Percentiles rank a stretch among this genome's conserved stretches.
Evolutionary conservation across 2,113 vertebrate genomes (phyloP).

Genomic region (Cettia cetti): DNA sequence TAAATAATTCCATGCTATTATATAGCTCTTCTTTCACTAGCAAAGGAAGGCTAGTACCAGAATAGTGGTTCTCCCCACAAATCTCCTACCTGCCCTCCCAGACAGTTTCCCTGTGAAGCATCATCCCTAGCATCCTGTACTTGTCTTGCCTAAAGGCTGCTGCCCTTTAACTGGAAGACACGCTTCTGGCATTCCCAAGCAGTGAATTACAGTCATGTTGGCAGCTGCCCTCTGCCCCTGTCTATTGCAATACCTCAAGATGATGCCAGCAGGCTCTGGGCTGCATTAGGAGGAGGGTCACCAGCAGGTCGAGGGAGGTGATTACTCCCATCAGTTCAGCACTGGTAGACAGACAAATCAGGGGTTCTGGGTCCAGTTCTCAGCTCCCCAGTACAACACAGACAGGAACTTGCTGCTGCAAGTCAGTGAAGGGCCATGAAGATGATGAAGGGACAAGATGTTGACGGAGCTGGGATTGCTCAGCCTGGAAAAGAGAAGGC

Average conservation of each 20-base stretch:
- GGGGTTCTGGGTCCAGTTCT: not conserved
- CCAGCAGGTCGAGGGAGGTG: not conserved
- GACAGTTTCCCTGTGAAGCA: not conserved
- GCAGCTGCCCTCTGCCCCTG: slow-evolving; percentile 40
- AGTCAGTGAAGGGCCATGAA: not conserved
- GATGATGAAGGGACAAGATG: not conserved
- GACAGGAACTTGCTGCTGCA: not conserved
- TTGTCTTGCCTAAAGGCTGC: not conserved
- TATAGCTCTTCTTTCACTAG: not conserved
- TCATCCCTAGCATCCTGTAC: not conserved
- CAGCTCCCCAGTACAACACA: not conserved
- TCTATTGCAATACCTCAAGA: slow-evolving; percentile 15
- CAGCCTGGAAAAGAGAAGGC: not conserved
- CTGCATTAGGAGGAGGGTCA: not conserved
- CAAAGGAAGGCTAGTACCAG: not conserved
- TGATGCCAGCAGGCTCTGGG: slow-evolving; percentile 1
- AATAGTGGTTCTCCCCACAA: not conserved
- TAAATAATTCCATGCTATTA: not conserved
- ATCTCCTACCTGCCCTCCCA: not conserved
- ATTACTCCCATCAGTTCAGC: not conserved
- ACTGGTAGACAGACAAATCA: not conserved
- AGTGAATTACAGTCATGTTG: not conserved
- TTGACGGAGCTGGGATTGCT: not conserved
- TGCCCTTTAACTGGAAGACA: not conserved
- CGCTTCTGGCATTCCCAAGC: not conserved